Evolutionary conservation across 2,888 invertebrate species (phyloP), one percentile per base, ranked within the genome.

Genomic region (Limenitis camilla): DNA sequence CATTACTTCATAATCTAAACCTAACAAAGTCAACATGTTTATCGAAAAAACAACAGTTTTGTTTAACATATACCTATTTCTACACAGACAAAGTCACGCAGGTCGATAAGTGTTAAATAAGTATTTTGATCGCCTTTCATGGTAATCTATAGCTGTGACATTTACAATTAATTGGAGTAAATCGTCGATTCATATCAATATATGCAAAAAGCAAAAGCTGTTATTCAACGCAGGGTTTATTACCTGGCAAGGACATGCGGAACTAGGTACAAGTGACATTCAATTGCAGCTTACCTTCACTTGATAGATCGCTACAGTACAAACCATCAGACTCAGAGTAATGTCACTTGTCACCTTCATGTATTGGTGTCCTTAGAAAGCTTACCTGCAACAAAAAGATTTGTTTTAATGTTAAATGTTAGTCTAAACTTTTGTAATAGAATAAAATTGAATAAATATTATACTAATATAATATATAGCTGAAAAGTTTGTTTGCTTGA

Each of bases 191-290:
- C n/a, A 31, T 28, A 32, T 36, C 10, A 27, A 35, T 11, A 10
- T 39, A 43, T 32, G 38, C 29, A 1, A 44, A n/a, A 42, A 32
- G 29, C 39, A 39, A 32, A 6, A 39, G 32, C 30, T 44, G 49
- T 36, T 42, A 44, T 50, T 44, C 40, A 44, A 47, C 31, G n/a
- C 39, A 48, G 40, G 38, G 40, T 42, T 31, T 47, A 48, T 40
- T 32, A 29, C 41, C 41, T 45, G 39, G 58, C 76, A 78, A 80
- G 81, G 81, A 61, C 67, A 73, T 45, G 48, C 75, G 73, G 77
- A 80, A 77, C 71, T 67, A 28, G 63, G 65, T 60, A 61, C 74
- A 67, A 76, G 69, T 76, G 74, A 67, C 75, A 77, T 78, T 76
- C 67, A 74, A 67, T 59, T 63, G 67, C 59, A 32, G 74, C 68